Conservation (phyloP, 64 coral and sea anemone genomes). For the Platygyra sinensis region DNA sequence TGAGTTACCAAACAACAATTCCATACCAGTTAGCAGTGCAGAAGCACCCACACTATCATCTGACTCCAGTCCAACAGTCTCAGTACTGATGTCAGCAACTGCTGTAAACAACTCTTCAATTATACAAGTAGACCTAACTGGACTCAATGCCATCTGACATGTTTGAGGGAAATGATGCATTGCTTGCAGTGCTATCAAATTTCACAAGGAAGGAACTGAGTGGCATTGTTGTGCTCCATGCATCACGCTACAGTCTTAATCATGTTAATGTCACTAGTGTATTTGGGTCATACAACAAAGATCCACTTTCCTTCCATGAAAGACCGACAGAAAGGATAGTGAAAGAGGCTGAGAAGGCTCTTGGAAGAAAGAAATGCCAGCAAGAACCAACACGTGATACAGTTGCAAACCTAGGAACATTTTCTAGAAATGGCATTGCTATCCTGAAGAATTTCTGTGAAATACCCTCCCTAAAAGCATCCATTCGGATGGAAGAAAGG, state of each 20-base stretch:
- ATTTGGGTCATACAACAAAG: conserved; percentile 15
- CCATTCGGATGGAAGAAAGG: conserved; percentile 29
- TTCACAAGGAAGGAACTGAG: not conserved
- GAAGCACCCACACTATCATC: not conserved
- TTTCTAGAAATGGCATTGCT: conserved; percentile 16
- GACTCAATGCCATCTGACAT: not conserved
- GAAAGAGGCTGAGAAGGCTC: conserved; percentile 6
- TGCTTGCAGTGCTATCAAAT: not conserved
- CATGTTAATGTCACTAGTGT: not conserved
- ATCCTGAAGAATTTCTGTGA: conserved; percentile 37
- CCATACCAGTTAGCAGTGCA: too few relatives aligned
- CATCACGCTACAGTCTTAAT: not conserved
- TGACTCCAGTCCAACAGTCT: not conserved
- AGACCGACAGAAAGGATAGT: not conserved
- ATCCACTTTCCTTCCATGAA: conserved; percentile 9
- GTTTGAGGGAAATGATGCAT: not conserved
- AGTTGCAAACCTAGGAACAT: conserved; percentile 27
- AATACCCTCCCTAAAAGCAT: not conserved
- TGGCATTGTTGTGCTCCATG: not conserved
- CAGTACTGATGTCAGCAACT: not conserved
- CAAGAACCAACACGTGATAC: not conserved
- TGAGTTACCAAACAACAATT: too few relatives aligned
- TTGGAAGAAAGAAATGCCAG: not conserved
- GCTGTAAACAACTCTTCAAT: too few relatives aligned
- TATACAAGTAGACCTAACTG: conserved; percentile 16